phyloP scores from a whole-genome alignment of 2,797 vertebrate genomes.

The Argyrosomus regius region DNA sequence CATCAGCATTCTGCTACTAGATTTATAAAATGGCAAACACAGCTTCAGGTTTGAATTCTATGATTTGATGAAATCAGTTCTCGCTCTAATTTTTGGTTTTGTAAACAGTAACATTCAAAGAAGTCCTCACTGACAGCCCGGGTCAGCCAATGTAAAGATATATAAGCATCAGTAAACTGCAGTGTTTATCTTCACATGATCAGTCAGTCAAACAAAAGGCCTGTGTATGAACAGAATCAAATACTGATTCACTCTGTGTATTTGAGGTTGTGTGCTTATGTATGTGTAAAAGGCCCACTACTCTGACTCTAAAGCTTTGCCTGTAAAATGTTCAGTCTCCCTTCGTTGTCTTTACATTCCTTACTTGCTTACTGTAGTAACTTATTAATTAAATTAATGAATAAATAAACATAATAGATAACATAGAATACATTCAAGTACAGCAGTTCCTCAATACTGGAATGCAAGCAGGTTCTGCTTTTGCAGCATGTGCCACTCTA shows the following conservation, averaged over 20 bases:
- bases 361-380: slow-evolving; percentile 48
- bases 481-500: slow-evolving; percentile 53
- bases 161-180: slow-evolving; percentile 44
- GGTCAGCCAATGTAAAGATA: slow-evolving; percentile 38
- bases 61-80: slow-evolving; percentile 44
- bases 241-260: slow-evolving; percentile 42
- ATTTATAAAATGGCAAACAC: slow-evolving; percentile 69
- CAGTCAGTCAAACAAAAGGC: slow-evolving; percentile 46
- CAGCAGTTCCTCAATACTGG: slow-evolving; percentile 68
- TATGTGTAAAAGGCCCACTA: slow-evolving; percentile 50
- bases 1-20: slow-evolving; percentile 63
- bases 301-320: slow-evolving; percentile 49
- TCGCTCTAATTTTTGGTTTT: slow-evolving; percentile 71
- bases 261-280: slow-evolving; percentile 37
- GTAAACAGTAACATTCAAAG: slow-evolving; percentile 80
- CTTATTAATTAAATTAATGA: slow-evolving; percentile 37
- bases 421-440: slow-evolving; percentile 82
- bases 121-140: slow-evolving; percentile 39
- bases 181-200: slow-evolving; percentile 25
- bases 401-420: slow-evolving; percentile 61
- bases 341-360: slow-evolving; percentile 66
- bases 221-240: slow-evolving; percentile 45
- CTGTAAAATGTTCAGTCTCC: slow-evolving; percentile 66
- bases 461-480: slow-evolving; percentile 62
- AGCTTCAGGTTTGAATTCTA: slow-evolving; percentile 50